phyloP scores from a whole-genome alignment of 2,797 vertebrate genomes.

The Tadarida brasiliensis region DNA sequence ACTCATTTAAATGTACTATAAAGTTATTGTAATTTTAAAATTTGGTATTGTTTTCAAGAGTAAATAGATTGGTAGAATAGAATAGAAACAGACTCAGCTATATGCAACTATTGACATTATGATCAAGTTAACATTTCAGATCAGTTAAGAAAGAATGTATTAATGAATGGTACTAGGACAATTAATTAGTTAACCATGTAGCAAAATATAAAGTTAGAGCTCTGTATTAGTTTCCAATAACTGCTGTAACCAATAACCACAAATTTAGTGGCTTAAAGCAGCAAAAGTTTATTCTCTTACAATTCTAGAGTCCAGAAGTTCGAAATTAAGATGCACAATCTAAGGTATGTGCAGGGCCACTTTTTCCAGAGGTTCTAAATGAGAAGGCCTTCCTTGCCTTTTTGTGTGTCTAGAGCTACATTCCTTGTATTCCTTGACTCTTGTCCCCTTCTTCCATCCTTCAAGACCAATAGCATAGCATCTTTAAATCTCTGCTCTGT shows the following conservation, averaged over 20 bases:
- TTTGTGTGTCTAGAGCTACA: neutral
- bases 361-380: neutral
- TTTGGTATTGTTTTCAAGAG: neutral
- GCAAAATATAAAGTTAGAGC: neutral
- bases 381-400: neutral
- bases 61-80: neutral
- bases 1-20: neutral
- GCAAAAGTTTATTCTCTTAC: neutral
- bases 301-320: neutral
- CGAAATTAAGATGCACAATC: neutral
- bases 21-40: neutral
- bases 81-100: neutral
- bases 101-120: neutral
- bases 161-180: neutral
- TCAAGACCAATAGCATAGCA: neutral
- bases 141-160: conserved; percentile 40
- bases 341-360: neutral
- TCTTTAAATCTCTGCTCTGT: neutral
- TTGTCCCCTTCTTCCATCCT: neutral
- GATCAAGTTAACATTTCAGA: conserved; percentile 13
- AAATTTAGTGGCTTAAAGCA: neutral
- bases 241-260: neutral
- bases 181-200: neutral
- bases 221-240: conserved; percentile 12
- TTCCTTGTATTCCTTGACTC: neutral